These are phyloP conservation scores for Hippopotamyrus pictus DNA, from an alignment of 2,797 vertebrate species.

Conservation along the genomic window DNA sequence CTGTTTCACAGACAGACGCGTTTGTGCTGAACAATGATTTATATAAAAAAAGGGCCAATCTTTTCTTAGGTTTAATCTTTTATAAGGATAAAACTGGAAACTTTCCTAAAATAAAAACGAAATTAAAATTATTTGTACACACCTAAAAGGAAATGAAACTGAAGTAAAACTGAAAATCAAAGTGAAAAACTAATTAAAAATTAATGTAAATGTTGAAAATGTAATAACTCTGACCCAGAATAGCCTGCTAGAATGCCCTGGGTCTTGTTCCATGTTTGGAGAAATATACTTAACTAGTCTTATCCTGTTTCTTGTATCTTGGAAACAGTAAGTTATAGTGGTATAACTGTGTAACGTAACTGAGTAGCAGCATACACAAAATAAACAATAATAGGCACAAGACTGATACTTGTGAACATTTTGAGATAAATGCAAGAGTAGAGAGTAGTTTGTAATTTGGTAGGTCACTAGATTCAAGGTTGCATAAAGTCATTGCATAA, in stretches of 20 bases:
- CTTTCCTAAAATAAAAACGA: neutral
- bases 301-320: neutral
- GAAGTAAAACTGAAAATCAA: neutral
- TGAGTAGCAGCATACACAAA: neutral
- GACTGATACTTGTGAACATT: neutral
- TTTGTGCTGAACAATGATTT: neutral
- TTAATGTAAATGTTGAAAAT: neutral
- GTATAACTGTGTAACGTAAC: neutral
- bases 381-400: neutral
- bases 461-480: too few relatives aligned
- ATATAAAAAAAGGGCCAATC: neutral
- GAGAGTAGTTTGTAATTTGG: too few relatives aligned
- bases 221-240: neutral
- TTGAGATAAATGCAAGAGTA: too few relatives aligned
- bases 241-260: neutral
- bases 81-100: neutral
- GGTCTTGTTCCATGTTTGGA: neutral
- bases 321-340: neutral
- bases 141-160: neutral
- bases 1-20: neutral
- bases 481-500: too few relatives aligned
- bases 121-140: neutral
- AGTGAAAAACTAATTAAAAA: too few relatives aligned
- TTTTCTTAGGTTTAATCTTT: neutral
- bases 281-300: neutral